phyloP scores from a whole-genome alignment of 1,140 invertebrate genomes.

The Sitophilus oryzae region DNA sequence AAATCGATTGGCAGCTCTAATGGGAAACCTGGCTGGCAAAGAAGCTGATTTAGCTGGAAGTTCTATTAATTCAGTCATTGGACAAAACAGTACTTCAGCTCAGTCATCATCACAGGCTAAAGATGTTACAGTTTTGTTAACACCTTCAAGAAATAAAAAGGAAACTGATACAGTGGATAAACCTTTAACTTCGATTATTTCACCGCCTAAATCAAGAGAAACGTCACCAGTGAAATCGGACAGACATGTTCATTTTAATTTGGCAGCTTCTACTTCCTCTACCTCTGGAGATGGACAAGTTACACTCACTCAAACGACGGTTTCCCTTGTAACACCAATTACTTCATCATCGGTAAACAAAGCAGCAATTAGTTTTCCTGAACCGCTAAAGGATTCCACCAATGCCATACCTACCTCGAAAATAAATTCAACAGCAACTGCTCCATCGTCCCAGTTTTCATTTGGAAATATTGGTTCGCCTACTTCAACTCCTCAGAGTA shows the following conservation, averaged over 20 bases:
- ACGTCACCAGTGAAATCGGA: slow-evolving; percentile 22
- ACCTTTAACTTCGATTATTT: slow-evolving; percentile 29
- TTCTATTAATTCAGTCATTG: too few species aligned
- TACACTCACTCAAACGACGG: slow-evolving; percentile 6
- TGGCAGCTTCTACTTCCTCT: slow-evolving; percentile 13
- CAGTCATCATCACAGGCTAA: too few species aligned
- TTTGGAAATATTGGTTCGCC: too few species aligned
- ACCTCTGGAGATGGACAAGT: neutral
- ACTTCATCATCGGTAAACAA: too few species aligned
- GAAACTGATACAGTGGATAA: slow-evolving; percentile 12
- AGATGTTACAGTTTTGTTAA: too few species aligned
- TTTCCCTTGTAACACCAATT: slow-evolving; percentile 8
- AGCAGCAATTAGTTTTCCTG: too few species aligned
- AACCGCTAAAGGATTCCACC: neutral
- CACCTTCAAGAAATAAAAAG: slow-evolving; percentile 4
- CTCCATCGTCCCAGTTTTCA: too few species aligned
- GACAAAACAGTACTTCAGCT: too few species aligned
- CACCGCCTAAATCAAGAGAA: slow-evolving; percentile 23
- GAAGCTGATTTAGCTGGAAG: slow-evolving; percentile 12
- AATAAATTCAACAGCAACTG: too few species aligned
- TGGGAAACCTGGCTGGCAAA: slow-evolving; percentile 31
- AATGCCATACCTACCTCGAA: too few species aligned
- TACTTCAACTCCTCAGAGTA: too few species aligned
- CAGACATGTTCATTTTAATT: slow-evolving; percentile 35
- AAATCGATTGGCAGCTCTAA: slow-evolving; percentile 30